phyloP scores from a whole-genome alignment of 2,797 vertebrate genomes.

The Taenioides sp. region DNA sequence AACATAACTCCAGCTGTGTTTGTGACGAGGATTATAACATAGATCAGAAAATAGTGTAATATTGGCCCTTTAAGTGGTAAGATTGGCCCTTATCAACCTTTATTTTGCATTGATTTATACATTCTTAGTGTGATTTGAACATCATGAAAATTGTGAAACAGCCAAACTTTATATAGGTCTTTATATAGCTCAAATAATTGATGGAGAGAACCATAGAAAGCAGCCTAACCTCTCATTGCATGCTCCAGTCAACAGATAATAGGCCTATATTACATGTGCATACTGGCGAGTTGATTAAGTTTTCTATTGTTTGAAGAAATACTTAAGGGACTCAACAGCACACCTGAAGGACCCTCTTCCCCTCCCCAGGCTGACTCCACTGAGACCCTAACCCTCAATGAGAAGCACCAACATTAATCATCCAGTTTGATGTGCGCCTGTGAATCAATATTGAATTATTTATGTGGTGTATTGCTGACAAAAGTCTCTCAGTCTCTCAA shows the following conservation, averaged over 20 bases:
- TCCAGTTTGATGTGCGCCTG: neutral
- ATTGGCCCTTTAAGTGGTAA: too few species aligned
- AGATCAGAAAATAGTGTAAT: too few species aligned
- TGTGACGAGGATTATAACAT: too few species aligned
- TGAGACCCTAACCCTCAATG: too few species aligned
- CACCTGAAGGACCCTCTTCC: neutral
- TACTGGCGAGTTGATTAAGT: neutral
- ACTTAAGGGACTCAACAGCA: neutral
- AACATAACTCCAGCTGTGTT: too few species aligned
- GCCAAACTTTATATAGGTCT: neutral
- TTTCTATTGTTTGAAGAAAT: neutral
- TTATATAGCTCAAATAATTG: neutral
- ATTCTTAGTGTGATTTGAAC: neutral
- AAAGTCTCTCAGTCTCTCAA: neutral
- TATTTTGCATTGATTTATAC: neutral
- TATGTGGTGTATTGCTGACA: neutral
- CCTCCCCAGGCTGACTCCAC: neutral
- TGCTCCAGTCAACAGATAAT: neutral
- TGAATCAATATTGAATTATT: slow-evolving; percentile 1
- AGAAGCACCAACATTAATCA: neutral
- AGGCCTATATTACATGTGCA: neutral
- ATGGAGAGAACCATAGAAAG: neutral
- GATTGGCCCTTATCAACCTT: neutral
- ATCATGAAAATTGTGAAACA: neutral
- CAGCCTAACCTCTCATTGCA: neutral